A percentile compares a stretch with the other conserved stretches of the same genome.
phyloP scores from a whole-genome alignment of 2,797 vertebrate species.

The Pangasius mekongensis region DNA sequence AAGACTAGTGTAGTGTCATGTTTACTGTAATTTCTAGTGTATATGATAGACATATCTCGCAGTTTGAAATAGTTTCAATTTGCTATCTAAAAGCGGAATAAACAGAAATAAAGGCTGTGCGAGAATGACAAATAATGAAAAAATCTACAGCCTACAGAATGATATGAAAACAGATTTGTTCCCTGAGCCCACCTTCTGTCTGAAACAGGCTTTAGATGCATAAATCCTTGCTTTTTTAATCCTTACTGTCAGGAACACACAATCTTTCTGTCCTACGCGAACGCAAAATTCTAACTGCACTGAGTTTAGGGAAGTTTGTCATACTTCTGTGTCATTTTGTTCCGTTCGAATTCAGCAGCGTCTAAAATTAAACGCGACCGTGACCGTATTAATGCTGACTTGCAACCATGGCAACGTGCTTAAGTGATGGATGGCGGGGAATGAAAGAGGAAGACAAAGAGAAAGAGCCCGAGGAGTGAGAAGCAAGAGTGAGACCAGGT shows the following conservation, averaged over 20 bases:
- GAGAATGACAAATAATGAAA: not conserved
- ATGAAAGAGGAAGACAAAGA: not conserved
- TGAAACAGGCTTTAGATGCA: not conserved
- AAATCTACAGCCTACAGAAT: not conserved
- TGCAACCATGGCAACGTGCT: slow-evolving; percentile 49
- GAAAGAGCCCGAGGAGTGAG: not conserved
- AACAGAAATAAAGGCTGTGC: not conserved
- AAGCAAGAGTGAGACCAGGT: slow-evolving; percentile 17
- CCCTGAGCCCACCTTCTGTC: not conserved
- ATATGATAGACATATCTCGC: not conserved
- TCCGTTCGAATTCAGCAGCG: not conserved
- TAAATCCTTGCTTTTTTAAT: not conserved
- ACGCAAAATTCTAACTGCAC: not conserved
- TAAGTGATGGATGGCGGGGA: slow-evolving; percentile 24
- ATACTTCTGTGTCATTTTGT: not conserved
- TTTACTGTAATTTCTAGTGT: not conserved
- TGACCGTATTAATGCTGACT: not conserved
- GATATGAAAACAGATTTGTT: not conserved
- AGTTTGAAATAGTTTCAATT: not conserved
- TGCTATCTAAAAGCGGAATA: not conserved
- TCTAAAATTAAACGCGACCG: not conserved
- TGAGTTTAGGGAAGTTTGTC: not conserved
- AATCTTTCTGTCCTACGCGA: not conserved
- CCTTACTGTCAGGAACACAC: not conserved
- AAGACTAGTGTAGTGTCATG: not conserved